phyloP scores from a whole-genome alignment of 2,888 invertebrate species.

The Metopia argyrocephala region DNA sequence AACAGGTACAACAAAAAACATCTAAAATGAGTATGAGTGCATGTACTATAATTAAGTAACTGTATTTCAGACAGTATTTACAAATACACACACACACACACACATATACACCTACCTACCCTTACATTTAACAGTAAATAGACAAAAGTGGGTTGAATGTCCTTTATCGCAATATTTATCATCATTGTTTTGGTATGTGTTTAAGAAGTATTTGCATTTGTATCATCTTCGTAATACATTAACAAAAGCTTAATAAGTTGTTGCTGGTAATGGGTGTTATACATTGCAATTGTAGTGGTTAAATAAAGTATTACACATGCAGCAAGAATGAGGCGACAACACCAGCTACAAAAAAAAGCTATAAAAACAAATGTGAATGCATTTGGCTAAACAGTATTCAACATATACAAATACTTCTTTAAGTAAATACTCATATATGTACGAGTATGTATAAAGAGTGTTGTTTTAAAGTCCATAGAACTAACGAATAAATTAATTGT shows the following conservation, averaged over 20 bases:
- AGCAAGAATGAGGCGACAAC: constrained; percentile 17
- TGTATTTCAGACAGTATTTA: no score
- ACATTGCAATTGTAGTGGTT: constrained; percentile 38
- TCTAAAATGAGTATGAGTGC: no score
- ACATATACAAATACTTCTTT: constrained; percentile 43
- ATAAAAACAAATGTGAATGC: constrained; percentile 56
- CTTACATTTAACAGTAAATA: not conserved
- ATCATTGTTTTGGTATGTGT: not conserved
- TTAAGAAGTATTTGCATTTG: not conserved
- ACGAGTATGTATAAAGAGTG: not conserved
- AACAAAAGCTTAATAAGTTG: constrained; percentile 45
- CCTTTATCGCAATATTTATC: constrained; percentile 41
- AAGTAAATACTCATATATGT: constrained; percentile 36
- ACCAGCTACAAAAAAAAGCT: not conserved
- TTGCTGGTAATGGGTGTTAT: constrained; percentile 43
- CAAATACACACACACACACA: no score
- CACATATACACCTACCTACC: no score
- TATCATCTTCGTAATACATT: constrained; percentile 1
- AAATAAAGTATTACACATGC: constrained; percentile 15
- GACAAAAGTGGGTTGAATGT: constrained; percentile 60
- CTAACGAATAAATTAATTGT: no score
- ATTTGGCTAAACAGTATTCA: constrained; percentile 51
- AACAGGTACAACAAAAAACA: no score
- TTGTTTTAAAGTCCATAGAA: not conserved
- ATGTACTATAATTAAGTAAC: no score